phyloP scores from a whole-genome alignment of 2,797 vertebrate genomes.

The Ceyx erithaca region DNA sequence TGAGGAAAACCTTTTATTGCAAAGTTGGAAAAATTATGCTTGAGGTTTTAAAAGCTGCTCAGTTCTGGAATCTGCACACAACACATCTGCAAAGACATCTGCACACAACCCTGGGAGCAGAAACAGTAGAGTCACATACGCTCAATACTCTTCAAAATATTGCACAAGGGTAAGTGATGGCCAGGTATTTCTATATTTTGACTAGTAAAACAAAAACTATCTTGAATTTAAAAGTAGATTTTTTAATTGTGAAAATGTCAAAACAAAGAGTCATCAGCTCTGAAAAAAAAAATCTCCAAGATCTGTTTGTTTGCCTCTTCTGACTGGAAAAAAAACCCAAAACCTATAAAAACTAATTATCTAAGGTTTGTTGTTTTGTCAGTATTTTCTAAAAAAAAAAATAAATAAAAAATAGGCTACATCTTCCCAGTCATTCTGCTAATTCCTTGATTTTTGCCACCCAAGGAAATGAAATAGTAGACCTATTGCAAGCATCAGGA shows the following conservation, averaged over 20 bases:
- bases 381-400: neutral
- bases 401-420: neutral
- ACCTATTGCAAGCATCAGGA: neutral
- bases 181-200: neutral
- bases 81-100: neutral
- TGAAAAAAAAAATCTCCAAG: neutral
- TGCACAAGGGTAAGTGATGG: neutral
- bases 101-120: neutral
- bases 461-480: neutral
- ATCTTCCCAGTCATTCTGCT: neutral
- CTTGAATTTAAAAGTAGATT: neutral
- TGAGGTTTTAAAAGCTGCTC: neutral
- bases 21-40: neutral
- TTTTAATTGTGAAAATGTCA: conserved; percentile 2
- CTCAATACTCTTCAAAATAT: neutral
- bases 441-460: neutral
- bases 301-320: neutral
- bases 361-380: neutral
- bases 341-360: neutral
- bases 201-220: neutral
- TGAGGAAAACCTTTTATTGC: neutral
- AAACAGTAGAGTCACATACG: neutral
- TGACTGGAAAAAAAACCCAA: neutral
- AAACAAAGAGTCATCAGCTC: neutral
- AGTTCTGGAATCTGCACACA: neutral